These are phyloP conservation scores for Ceratina japonica DNA, from an alignment of 1,140 invertebrate genomes.

Conservation along the genomic window DNA sequence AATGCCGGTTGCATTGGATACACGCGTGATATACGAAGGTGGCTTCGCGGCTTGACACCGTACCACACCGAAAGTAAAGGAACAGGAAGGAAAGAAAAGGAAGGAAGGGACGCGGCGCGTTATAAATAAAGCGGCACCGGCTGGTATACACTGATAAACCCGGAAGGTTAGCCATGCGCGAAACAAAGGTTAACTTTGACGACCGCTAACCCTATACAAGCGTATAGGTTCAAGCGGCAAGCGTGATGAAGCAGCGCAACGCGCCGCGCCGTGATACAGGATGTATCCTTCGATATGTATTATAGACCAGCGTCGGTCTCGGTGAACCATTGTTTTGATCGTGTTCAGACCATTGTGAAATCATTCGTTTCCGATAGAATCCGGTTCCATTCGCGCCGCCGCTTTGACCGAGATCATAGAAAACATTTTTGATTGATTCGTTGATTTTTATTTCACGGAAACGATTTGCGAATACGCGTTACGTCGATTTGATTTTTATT, in stretches of 20 bases:
- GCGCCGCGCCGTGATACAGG: constrained; percentile 44
- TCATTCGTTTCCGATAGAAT: constrained; percentile 2
- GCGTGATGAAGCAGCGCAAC: constrained; percentile 42
- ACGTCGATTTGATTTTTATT: no score
- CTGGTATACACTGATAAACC: constrained; percentile 71
- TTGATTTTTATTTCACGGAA: no score
- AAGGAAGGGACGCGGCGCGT: constrained; percentile 56
- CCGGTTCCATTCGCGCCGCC: no score
- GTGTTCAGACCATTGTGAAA: constrained; percentile 17
- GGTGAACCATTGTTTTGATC: constrained; percentile 34
- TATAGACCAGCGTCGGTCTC: constrained; percentile 42
- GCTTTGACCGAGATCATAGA: no score
- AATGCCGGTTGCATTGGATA: not conserved
- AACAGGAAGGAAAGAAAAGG: constrained; percentile 40
- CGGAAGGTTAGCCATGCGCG: constrained; percentile 68
- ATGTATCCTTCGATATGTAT: constrained; percentile 62
- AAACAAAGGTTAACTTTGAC: constrained; percentile 71
- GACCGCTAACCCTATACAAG: constrained; percentile 53
- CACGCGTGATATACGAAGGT: constrained; percentile 36
- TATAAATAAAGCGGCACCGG: constrained; percentile 71
- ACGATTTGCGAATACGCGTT: no score
- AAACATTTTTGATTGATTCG: no score
- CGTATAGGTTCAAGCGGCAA: constrained; percentile 25
- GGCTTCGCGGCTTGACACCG: constrained; percentile 47
- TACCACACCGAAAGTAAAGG: constrained; percentile 37